phyloP scores from a whole-genome alignment of 1,140 invertebrate species.

The Frieseomelitta varia region DNA sequence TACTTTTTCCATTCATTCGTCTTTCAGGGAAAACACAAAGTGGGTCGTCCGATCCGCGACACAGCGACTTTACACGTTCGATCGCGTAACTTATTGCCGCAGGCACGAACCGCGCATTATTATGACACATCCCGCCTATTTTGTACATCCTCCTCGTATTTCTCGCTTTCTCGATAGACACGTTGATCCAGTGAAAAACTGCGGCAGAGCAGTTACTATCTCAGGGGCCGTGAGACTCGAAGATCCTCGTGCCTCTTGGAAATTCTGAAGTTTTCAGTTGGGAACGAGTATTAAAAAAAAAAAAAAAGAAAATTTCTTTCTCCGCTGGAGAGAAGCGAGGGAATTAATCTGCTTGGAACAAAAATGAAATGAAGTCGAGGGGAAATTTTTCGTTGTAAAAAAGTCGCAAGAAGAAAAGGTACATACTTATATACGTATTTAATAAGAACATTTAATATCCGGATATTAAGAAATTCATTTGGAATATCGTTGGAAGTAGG shows the following conservation, averaged over 20 bases:
- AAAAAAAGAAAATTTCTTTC: too few relatives aligned
- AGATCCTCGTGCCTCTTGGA: not conserved
- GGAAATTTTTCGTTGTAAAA: too few relatives aligned
- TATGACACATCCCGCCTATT: constrained; percentile 18
- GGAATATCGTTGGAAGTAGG: not conserved
- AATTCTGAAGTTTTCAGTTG: not conserved
- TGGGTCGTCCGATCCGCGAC: constrained; percentile 4
- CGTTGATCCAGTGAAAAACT: not conserved
- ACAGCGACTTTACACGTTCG: not conserved
- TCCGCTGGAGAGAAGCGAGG: not conserved
- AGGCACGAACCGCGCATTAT: constrained; percentile 8
- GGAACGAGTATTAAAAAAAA: not conserved
- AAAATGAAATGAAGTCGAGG: not conserved
- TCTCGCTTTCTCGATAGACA: not conserved
- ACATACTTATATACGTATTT: not conserved
- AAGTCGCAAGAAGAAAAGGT: not conserved
- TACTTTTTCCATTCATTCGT: not conserved
- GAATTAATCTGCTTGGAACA: not conserved
- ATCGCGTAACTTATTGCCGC: constrained; percentile 27
- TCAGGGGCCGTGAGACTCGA: too few relatives aligned
- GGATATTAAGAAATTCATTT: not conserved
- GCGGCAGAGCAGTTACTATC: not conserved
- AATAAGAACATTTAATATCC: not conserved
- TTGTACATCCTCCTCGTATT: not conserved
- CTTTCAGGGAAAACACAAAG: constrained; percentile 6